Base-by-base conservation (phyloP, 1,140 invertebrate species). In the Rhopalosiphum padi region DNA sequence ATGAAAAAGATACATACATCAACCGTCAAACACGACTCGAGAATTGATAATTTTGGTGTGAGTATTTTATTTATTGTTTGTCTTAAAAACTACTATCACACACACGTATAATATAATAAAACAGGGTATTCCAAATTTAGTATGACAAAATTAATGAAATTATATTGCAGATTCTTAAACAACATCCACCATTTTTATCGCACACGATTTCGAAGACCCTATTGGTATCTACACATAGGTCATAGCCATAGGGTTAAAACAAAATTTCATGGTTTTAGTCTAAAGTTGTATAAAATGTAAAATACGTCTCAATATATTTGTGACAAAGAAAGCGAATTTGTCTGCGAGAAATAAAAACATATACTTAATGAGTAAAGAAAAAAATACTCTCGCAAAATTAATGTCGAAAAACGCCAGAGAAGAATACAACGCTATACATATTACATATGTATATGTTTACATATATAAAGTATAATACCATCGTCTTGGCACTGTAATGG, bases 401-500 rank as follows among this genome's bases (percentile, higher is more conserved):
- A 86, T 86, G 11, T 86, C 23, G 83, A 43, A 43, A 85, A 86
- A 86, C 23, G 37, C 9, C 23, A 86, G 25, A 43, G 83, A 86
- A 86, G 30, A 77, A 68, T 68, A 68, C 60, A 68, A 77, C 30
- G 60, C 30, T n/a, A 15, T 77, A n/a, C 60, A 77, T 77, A 77
- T 77, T 35, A 35, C n/a, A 77, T 35, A 77, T 77, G n/a, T 77
- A n/a, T 77, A 77, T n/a, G 60, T n/a, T 77, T 77, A 77, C 30
- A n/a, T n/a, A n/a, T 77, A 77, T 77, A 77, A 86, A 46, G 43
- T 86, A 86, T 46, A 86, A 86, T 46, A 86, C 11, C 30, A 48
- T 87, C 18, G 86, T n/a, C 30, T 48, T 87, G 86, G 46, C 86
- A n/a, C 86, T 87, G 46, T 22, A 48, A 48, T 86, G 9, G 25